A percentile compares a stretch with the other conserved stretches of the same genome.
Evolutionary conservation across 2,113 vertebrate genomes (phyloP).

Genomic region (Aix galericulata): DNA sequence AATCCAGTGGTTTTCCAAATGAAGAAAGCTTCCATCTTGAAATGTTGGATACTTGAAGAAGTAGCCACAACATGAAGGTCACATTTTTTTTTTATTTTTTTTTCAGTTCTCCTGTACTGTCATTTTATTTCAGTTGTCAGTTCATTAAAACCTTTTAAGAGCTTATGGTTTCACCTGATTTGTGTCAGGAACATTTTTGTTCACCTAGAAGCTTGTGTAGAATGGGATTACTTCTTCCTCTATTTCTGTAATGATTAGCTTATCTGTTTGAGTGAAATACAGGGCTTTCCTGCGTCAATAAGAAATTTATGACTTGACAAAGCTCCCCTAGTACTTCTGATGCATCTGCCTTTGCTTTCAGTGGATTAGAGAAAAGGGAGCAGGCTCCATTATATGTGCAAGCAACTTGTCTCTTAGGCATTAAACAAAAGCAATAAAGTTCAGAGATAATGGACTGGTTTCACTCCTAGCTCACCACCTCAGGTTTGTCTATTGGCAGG

Average conservation of each 20-base stretch:
- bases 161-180: neutral
- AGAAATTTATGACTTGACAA: neutral
- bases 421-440: neutral
- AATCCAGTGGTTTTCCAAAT: neutral
- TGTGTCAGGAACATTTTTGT: neutral
- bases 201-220: neutral
- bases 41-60: neutral
- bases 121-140: neutral
- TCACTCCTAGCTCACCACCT: neutral
- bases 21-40: neutral
- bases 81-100: neutral
- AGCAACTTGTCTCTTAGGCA: neutral
- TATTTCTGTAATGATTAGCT: neutral
- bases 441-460: neutral
- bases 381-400: neutral
- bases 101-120: neutral
- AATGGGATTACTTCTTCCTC: neutral
- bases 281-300: neutral
- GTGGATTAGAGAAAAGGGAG: neutral
- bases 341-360: neutral
- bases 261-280: neutral
- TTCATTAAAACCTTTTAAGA: neutral
- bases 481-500: neutral
- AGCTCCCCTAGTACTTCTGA: neutral
- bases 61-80: neutral